These are phyloP conservation scores for Craseonycteris thonglongyai DNA, from an alignment of 2,113 vertebrate genomes.

Conservation along the genomic window DNA sequence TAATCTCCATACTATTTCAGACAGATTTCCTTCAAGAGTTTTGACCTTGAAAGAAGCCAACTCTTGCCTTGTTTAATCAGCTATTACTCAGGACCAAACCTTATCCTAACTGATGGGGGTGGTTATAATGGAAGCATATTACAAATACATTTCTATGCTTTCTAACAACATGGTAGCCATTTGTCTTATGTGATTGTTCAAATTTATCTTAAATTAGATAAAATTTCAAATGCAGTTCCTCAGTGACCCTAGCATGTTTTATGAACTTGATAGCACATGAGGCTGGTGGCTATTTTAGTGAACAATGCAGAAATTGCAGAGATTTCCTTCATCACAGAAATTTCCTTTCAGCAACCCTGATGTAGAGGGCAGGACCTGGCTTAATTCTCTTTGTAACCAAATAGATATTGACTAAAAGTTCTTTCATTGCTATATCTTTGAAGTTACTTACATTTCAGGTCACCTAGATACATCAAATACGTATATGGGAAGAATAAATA, in stretches of 20 bases:
- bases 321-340: not conserved
- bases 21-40: not conserved
- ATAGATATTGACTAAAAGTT: not conserved
- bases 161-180: fast-evolving
- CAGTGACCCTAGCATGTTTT: not conserved
- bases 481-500: not conserved
- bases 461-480: not conserved
- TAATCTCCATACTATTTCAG: not conserved
- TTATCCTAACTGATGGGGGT: not conserved
- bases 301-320: not conserved
- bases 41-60: not conserved
- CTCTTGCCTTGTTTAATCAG: not conserved
- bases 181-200: not conserved
- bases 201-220: not conserved
- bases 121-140: not conserved
- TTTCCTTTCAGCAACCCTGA: not conserved
- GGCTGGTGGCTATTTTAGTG: not conserved
- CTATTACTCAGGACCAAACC: not conserved
- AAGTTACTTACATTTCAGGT: not conserved
- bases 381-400: not conserved
- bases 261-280: not conserved
- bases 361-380: not conserved
- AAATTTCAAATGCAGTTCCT: not conserved
- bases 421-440: not conserved
- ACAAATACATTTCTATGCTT: not conserved